Base-by-base conservation (phyloP, 2,888 invertebrate genomes). In the Lochmaea crataegi region DNA sequence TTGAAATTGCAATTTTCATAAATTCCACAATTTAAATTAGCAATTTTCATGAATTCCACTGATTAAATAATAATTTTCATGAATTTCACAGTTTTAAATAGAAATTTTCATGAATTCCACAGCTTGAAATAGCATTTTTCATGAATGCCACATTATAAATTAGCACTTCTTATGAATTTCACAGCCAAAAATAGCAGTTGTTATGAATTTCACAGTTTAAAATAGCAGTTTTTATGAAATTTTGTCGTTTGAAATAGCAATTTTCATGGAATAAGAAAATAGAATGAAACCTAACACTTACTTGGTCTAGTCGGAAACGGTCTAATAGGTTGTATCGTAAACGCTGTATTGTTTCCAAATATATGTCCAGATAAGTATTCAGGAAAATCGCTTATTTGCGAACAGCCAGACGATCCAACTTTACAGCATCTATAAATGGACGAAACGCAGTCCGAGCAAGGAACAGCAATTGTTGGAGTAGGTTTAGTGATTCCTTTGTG, bases 361-460 rank as follows among this genome's bases (percentile, higher is more conserved):
- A 73, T 73, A 41, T 74, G 73, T 58, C 70, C 72, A 0, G 76
- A 74, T n/a, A 72, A 26, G 14, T 71, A 75, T 18, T 74, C 76
- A 4, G 74, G 63, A 7, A 73, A 22, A 14, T 78, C 78, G 41
- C 78, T 61, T 66, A 65, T 65, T 75, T 77, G 72, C 51, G 72
- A 74, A 74, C 76, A 76, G 53, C 76, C 71, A 66, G 76, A 64
- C 12, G 74, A 71, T 53, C 82, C 82, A 41, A 86, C 78, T 66
- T 90, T 87, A 80, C 92, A 92, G 83, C 91, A 92, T 48, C 91
- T 86, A 80, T 91, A 91, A 75, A 92, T 83, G 4, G 92, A 91
- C 1, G 91, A 91, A 65, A 92, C 91, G 83, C 91, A 92, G 63
- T 91, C 91, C 14, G 91, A 90, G 80, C 92, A 92, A 14, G 91